Conservation (phyloP, 35 echinoderm and acorn worm genomes). For the Anneissia japonica region DNA sequence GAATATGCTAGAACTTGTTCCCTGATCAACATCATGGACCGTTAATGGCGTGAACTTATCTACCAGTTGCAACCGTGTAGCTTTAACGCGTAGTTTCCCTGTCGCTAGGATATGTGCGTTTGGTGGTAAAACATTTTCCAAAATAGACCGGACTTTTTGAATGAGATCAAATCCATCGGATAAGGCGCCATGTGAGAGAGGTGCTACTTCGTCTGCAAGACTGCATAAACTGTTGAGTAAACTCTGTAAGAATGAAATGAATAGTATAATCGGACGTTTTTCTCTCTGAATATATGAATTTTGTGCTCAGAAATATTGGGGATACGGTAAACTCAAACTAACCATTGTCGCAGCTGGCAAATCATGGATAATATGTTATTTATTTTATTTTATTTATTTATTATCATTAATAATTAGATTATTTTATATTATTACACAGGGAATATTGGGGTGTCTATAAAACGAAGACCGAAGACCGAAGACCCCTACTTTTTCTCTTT, state of each 20-base stretch:
- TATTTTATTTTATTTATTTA: no score
- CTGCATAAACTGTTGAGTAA: constrained; percentile 49
- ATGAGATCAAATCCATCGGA: constrained; percentile 64
- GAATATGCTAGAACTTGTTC: constrained; percentile 64
- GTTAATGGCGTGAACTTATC: constrained; percentile 58
- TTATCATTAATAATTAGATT: no score
- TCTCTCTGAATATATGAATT: no score
- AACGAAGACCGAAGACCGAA: no score
- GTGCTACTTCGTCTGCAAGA: constrained; percentile 66
- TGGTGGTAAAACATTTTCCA: constrained; percentile 33
- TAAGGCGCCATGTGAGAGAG: constrained; percentile 59
- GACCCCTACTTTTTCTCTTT: no score
- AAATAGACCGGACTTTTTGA: constrained; percentile 28
- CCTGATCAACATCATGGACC: constrained; percentile 79
- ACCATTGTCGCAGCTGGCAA: no score
- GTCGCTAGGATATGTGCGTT: constrained; percentile 57
- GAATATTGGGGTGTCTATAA: no score
- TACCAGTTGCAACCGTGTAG: constrained; percentile 29
- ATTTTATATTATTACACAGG: no score
- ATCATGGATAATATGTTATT: no score
- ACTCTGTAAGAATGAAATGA: constrained; percentile 23
- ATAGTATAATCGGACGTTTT: no score
- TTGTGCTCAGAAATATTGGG: no score
- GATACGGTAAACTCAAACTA: no score
- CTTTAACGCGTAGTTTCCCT: constrained; percentile 47